Evolutionary conservation across 2,888 invertebrate genomes (phyloP).

Genomic region (Choristoneura rosaceana): DNA sequence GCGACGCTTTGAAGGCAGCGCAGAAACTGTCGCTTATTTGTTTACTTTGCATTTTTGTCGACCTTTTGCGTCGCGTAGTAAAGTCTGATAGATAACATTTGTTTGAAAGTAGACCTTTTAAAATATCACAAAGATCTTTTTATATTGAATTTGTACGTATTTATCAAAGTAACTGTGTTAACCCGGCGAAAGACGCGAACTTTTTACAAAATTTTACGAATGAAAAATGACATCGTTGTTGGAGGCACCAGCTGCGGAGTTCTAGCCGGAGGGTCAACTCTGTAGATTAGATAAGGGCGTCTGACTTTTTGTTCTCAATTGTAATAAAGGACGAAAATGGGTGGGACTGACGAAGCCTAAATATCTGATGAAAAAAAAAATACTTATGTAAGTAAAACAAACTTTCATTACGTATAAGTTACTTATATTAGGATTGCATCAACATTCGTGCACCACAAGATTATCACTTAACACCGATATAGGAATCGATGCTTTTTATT

Average conservation of each 20-base stretch:
- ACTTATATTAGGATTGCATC: neutral
- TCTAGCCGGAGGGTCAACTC: slow-evolving; percentile 45
- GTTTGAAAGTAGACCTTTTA: neutral
- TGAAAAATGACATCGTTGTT: slow-evolving; percentile 42
- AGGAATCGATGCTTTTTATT: no score
- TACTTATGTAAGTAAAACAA: no score
- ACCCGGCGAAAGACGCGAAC: slow-evolving; percentile 20
- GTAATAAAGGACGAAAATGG: slow-evolving; percentile 55
- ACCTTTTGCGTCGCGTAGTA: neutral
- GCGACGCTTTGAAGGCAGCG: slow-evolving; percentile 7
- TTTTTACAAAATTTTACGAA: slow-evolving; percentile 44
- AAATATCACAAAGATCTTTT: neutral
- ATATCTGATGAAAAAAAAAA: slow-evolving; percentile 19
- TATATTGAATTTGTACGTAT: slow-evolving; percentile 27
- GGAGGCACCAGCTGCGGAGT: slow-evolving; percentile 47
- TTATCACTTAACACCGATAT: neutral
- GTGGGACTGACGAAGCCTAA: slow-evolving; percentile 26
- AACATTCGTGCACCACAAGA: neutral
- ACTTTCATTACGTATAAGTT: neutral
- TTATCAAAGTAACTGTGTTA: slow-evolving; percentile 32
- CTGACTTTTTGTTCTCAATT: slow-evolving; percentile 55
- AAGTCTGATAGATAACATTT: neutral
- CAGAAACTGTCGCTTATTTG: slow-evolving; percentile 22
- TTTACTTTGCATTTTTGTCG: slow-evolving; percentile 6
- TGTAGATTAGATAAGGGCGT: slow-evolving; percentile 49